A percentile compares a stretch with the other conserved stretches of the same genome.
phyloP scores from a whole-genome alignment of 2,888 invertebrate genomes.

The Stenchaetothrips biformis region DNA sequence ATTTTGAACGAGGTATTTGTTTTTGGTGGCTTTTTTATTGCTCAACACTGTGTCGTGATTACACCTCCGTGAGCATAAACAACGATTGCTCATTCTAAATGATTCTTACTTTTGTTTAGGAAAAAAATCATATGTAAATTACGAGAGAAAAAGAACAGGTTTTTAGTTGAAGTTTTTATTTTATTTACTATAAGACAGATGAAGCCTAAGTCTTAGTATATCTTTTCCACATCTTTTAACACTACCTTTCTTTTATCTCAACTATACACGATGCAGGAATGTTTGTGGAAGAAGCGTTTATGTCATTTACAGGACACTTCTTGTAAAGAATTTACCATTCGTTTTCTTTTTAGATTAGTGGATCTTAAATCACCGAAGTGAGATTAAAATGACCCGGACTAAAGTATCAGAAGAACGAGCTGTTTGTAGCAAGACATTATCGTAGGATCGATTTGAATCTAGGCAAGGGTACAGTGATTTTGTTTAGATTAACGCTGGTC shows the following conservation, averaged over 20 bases:
- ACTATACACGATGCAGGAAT: neutral
- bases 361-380: too few species aligned
- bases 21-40: too few species aligned
- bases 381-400: too few species aligned
- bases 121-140: neutral
- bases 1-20: too few species aligned
- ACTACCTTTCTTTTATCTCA: neutral
- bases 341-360: too few species aligned
- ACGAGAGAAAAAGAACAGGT: neutral
- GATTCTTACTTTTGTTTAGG: neutral
- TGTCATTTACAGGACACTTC: too few species aligned
- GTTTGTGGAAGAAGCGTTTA: neutral
- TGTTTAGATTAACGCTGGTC: too few species aligned
- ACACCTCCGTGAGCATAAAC: neutral
- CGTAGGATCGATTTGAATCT: too few species aligned
- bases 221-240: neutral
- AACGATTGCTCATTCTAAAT: neutral
- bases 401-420: too few species aligned
- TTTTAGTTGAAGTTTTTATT: neutral
- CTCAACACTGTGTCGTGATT: neutral
- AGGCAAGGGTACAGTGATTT: too few species aligned
- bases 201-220: constrained; percentile 8
- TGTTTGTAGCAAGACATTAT: too few species aligned
- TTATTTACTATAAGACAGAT: constrained; percentile 21
- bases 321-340: too few species aligned